Base-by-base conservation (phyloP, 37 sponge, comb jelly and placozoan species). In the Spongilla lacustris region DNA sequence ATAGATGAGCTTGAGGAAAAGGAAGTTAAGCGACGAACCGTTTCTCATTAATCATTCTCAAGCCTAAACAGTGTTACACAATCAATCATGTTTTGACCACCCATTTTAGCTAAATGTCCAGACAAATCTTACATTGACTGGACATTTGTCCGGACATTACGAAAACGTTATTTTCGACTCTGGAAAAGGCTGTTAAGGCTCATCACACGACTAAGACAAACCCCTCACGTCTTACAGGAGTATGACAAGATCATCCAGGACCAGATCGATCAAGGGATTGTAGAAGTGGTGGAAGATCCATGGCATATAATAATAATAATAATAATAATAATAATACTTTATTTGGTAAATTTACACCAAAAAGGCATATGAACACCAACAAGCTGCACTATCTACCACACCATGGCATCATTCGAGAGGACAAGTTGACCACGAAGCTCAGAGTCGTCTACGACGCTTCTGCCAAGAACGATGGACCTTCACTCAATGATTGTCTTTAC, bases 161-260 rank as follows among this genome's bases (percentile, higher is more conserved):
- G n/a, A n/a, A n/a, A n/a, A n/a, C n/a, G n/a, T n/a, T n/a, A n/a
- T n/a, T n/a, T n/a, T n/a, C n/a, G n/a, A n/a, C n/a, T n/a, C n/a
- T n/a, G n/a, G n/a, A 79, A 73, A 11, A 71, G 88, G 50, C 84
- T 91, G 4, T 38, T 68, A 32, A 84, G 84, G 2, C 21, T 91
- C 26, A 68, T 91, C 1, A 26, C 38, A 19, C 82, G 91, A 9
- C 77, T 85, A 24, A 80, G 67, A 74, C 86, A 86, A 66, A 49
- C 69, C 26, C 92, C 88, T 74, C 48, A 14, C 12, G 13, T 87
- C 34, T 74, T 91, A 9, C 50, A 83, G 50, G 80, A 91, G 58
- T 91, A 91, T 67, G 69, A 91, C 37, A 25, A 24, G n/a, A 68
- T 72, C 36, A 87, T 91, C n/a, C 17, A 83, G 35, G 80, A 87